Percentiles rank a stretch among this genome's conserved stretches.
Conservation (phyloP, 2,113 vertebrate species). For the Urocolius indicus region DNA sequence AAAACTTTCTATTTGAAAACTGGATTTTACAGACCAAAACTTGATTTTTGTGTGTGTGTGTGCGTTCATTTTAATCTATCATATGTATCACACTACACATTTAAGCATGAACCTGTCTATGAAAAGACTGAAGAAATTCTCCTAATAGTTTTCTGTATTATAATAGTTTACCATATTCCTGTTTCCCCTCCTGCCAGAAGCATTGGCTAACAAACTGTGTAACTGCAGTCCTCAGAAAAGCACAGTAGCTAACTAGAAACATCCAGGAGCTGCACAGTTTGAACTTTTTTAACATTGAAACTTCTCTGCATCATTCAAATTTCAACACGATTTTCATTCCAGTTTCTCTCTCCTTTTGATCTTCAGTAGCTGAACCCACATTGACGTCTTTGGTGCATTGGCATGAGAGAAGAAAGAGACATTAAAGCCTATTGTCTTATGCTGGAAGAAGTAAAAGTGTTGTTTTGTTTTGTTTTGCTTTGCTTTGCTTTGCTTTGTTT, state of each 20-base stretch:
- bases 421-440: background rate
- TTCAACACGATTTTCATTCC: background rate
- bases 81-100: background rate
- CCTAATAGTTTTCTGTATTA: background rate
- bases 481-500: no score
- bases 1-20: background rate
- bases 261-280: background rate
- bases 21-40: background rate
- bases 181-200: background rate
- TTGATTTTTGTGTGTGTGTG: background rate
- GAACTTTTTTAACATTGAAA: background rate
- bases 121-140: conserved; percentile 1
- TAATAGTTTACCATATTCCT: background rate
- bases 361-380: background rate
- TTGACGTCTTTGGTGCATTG: background rate
- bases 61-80: background rate
- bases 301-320: background rate
- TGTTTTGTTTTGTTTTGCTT: background rate
- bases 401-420: background rate
- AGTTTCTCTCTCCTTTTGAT: conserved; percentile 4
- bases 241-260: background rate
- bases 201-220: background rate
- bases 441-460: conserved; percentile 28
- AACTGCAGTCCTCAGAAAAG: background rate
- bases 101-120: background rate